These are phyloP conservation scores for Etheostoma nigrum DNA, from an alignment of 2,797 vertebrate species.

Conservation along the genomic window DNA sequence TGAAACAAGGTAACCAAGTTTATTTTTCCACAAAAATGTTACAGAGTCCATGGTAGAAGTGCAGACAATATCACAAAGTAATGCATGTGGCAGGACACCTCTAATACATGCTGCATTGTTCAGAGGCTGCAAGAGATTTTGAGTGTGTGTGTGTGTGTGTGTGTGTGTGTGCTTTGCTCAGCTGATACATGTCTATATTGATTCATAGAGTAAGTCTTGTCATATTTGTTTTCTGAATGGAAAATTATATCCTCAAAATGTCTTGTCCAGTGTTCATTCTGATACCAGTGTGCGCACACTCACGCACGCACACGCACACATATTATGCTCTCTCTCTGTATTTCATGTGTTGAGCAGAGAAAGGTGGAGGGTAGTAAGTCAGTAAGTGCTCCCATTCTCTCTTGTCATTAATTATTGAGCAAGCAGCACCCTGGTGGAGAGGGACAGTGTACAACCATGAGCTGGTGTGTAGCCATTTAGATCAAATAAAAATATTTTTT, in stretches of 20 bases:
- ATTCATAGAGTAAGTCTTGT: constrained; percentile 51
- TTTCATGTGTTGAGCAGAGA: constrained; percentile 44
- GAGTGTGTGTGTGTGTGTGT: constrained; percentile 10
- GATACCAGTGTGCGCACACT: constrained; percentile 16
- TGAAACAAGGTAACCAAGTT: too few species aligned
- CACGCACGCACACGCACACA: constrained; percentile 22
- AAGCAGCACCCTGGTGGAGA: constrained; percentile 51
- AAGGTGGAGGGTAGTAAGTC: constrained; percentile 59
- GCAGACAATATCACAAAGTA: too few species aligned
- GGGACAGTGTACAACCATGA: constrained; percentile 25
- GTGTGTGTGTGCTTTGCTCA: background rate
- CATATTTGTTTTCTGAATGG: constrained; percentile 73
- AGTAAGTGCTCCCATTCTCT: constrained; percentile 71
- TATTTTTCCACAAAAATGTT: too few species aligned
- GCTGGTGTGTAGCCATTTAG: constrained; percentile 11
- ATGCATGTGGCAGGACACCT: too few species aligned
- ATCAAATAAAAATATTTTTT: constrained; percentile 4
- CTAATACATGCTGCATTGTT: constrained; percentile 4
- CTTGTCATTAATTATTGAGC: constrained; percentile 75
- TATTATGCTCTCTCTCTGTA: constrained; percentile 5
- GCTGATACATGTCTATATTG: constrained; percentile 63
- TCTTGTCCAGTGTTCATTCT: constrained; percentile 39
- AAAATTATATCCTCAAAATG: constrained; percentile 58
- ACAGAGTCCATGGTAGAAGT: too few species aligned
- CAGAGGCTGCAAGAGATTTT: background rate